phyloP scores from a whole-genome alignment of 2,113 vertebrate species.

The Dicrurus megarhynchus region DNA sequence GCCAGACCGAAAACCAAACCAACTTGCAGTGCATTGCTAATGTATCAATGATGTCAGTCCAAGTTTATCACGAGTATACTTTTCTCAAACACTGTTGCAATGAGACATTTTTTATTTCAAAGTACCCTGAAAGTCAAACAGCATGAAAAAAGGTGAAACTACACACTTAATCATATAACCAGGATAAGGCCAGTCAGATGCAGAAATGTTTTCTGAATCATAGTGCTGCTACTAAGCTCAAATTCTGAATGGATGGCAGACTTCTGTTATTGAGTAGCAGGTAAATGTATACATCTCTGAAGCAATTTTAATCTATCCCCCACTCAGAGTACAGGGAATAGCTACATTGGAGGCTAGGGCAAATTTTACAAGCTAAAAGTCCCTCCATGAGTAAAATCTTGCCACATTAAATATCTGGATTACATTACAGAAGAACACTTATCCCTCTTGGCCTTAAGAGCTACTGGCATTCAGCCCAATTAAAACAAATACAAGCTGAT shows the following conservation, averaged over 20 bases:
- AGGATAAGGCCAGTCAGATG: background rate
- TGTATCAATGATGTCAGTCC: background rate
- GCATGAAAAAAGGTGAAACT: background rate
- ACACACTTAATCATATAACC: background rate
- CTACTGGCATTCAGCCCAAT: background rate
- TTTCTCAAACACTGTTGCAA: background rate
- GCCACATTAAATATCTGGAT: conserved; percentile 1
- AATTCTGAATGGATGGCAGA: background rate
- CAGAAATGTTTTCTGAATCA: background rate
- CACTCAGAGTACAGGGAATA: background rate
- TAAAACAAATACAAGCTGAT: conserved; percentile 16
- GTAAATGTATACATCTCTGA: background rate
- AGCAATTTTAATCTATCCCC: background rate
- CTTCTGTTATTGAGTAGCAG: background rate
- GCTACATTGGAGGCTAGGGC: background rate
- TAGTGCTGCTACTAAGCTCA: background rate
- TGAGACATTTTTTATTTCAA: background rate
- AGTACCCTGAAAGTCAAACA: background rate
- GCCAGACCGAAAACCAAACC: background rate
- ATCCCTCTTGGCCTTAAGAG: background rate
- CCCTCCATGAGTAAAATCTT: background rate
- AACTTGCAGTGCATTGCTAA: background rate
- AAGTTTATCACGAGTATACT: background rate
- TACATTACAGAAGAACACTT: background rate
- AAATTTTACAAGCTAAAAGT: background rate